Conservation (phyloP, 2,888 invertebrate species). For the Lingula anatina region DNA sequence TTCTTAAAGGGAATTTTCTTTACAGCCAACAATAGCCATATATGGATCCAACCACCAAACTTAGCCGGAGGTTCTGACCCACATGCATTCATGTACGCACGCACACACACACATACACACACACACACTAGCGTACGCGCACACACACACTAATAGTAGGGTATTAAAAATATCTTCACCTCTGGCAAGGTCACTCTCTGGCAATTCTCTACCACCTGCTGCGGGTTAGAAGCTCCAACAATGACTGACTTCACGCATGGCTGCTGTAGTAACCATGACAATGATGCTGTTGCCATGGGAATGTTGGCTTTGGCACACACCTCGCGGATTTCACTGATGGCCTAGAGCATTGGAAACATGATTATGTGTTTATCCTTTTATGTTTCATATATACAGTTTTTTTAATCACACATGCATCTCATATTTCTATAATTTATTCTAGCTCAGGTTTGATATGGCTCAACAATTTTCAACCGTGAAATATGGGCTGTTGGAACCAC, state of each 20-base stretch:
- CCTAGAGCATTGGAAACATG: too few species aligned
- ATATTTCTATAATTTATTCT: too few species aligned
- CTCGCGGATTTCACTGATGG: conserved; percentile 24
- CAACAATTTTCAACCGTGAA: too few species aligned
- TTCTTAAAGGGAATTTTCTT: too few species aligned
- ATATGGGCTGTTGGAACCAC: too few species aligned
- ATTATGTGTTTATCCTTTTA: too few species aligned
- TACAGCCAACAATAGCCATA: too few species aligned
- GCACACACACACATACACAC: conserved; percentile 3
- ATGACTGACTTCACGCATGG: conserved; percentile 28
- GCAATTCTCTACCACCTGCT: conserved; percentile 38
- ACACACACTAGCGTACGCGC: background rate
- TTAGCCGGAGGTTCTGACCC: background rate
- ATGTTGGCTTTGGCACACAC: conserved; percentile 30
- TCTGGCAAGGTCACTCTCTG: conserved; percentile 30
- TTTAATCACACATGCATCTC: too few species aligned
- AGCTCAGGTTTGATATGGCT: too few species aligned
- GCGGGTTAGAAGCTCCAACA: conserved; percentile 35
- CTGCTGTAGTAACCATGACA: conserved; percentile 43
- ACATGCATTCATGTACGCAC: background rate
- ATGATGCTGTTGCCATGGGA: conserved; percentile 31
- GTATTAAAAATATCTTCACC: too few species aligned
- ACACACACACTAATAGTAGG: background rate
- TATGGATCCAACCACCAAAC: too few species aligned
- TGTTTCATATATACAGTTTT: too few species aligned